Evolutionary conservation across 2,797 vertebrate genomes (phyloP), one percentile per base, ranked within the genome.

Genomic region (Parotocinclus haroldoi): DNA sequence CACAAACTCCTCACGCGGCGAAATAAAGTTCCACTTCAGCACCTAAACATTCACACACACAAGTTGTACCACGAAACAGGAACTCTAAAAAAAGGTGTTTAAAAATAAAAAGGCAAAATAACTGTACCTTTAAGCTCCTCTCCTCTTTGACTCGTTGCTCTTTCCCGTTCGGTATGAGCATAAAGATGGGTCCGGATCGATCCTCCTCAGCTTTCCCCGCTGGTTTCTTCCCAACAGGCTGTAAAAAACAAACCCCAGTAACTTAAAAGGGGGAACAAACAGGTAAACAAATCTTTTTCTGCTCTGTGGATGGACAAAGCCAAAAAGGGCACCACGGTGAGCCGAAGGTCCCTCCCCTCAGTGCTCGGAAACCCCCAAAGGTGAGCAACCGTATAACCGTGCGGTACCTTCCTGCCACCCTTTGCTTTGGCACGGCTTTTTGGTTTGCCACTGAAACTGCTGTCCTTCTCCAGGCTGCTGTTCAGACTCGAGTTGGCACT

Each of bases 21-120:
- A 91, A 19, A 89, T 91, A 78, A 99, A 99, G 84, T 99, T 99
- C 97, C 96, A 99, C 76, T 99, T 99, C 17, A 99, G 82, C 37
- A 72, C 63, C 70, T 72, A 36, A 3, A 53, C 27, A 37, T 18
- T 54, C 9, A 18, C 4, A 44, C 14, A 10, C 0, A 17, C 14
- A 56, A n/a, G 1, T 11, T 1, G 3, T 11, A 42, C 10, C 8
- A 42, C 10, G 1, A 42, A 3, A 3, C 40, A 1, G 10, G 40
- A 7, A 11, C 40, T 42, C 1, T 1, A 42, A 7, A 11, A 42
- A 42, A 42, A 42, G n/a, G n/a, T n/a, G n/a, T n/a, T n/a, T n/a
- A n/a, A n/a, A n/a, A n/a, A n/a, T n/a, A n/a, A n/a, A n/a, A n/a
- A n/a, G n/a, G n/a, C n/a, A 9, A 42, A 42, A 42, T 7, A 9